Evolutionary conservation across 2,797 vertebrate species (phyloP), one percentile per base, ranked within the genome.

Genomic region (Simalia tracyae): DNA sequence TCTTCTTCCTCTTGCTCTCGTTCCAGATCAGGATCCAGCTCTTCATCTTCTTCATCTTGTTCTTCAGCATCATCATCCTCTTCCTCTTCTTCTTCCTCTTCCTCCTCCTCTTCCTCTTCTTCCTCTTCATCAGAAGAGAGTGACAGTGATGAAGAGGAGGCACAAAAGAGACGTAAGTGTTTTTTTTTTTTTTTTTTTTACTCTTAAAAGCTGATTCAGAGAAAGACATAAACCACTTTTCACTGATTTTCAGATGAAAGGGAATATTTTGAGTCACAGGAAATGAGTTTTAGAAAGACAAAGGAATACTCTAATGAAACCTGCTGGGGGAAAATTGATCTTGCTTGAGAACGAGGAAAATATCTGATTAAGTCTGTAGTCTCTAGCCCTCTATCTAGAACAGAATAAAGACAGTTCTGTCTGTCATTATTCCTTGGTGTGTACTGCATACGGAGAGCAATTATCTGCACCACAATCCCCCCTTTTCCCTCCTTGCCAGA

Each of bases 61-160:
- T 99, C 99, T 94, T 99, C 99, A 9, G 98, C 98, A 63, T 98
- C 98, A 0, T 98, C 97, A 0, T 98, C 99, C 0, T 99, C 98
- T 1, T 99, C 99, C 0, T 99, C 99, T 0, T 99, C 99, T 0
- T 99, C 98, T 0, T 99, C 99, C 0, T 99, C 99, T 0, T 99
- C 99, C 0, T 99, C 99, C 0, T 72, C 72, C 0, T 99, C 99
- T 0, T 98, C 97, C 0, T 98, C 97, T 0, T 98, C 97, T 1
- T 98, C 97, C 3, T 99, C 99, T 9, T 99, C 99, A 1, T 99
- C 99, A 76, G 98, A 99, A 92, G 98, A 98, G 96, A 99, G 98
- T 91, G 99, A 99, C 95, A 98, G 97, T 94, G 99, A 99, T 93
- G 98, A 98, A 96, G 98, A 98, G 95, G 98, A 98, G 92, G 97